Percentiles rank a stretch among this genome's conserved stretches.
phyloP scores from a whole-genome alignment of 2,113 vertebrate genomes.

The Pseudopipra pipra region DNA sequence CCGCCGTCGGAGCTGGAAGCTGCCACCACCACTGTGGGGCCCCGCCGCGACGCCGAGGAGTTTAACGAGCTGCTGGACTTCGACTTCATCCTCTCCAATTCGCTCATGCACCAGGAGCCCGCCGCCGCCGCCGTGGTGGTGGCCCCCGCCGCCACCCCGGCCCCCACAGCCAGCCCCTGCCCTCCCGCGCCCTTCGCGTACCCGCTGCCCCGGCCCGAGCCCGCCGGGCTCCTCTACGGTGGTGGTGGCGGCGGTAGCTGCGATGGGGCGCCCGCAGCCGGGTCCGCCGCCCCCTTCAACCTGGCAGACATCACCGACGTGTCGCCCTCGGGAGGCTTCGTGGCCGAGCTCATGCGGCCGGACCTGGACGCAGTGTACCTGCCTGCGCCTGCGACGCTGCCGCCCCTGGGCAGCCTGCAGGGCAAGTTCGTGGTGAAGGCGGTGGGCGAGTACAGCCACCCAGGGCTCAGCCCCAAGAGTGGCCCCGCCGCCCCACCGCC shows the following conservation, averaged over 20 bases:
- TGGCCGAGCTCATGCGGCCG: conserved; percentile 92
- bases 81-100: conserved; percentile 95
- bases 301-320: conserved; percentile 91
- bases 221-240: conserved; percentile 76
- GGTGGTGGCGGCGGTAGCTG: conserved; percentile 63
- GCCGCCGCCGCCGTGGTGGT: conserved; percentile 69
- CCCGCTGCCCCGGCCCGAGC: conserved; percentile 54
- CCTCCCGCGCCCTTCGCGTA: conserved; percentile 43
- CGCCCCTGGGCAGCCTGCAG: conserved; percentile 76
- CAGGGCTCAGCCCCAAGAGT: conserved; percentile 79
- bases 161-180: conserved; percentile 68
- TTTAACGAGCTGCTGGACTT: conserved; percentile 89
- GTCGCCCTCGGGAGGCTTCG: conserved; percentile 92
- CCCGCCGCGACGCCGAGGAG: conserved; percentile 86
- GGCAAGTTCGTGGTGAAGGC: conserved; percentile 93
- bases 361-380: conserved; percentile 94
- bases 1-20: conserved; percentile 60
- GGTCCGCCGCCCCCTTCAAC: conserved; percentile 67
- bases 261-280: conserved; percentile 42
- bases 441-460: conserved; percentile 83
- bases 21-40: conserved; percentile 62
- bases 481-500: conserved; percentile 49
- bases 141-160: conserved; percentile 59
- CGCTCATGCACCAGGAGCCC: conserved; percentile 82
- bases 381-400: conserved; percentile 72